A percentile compares a stretch with the other conserved stretches of the same genome.
Conservation (phyloP, 2,797 vertebrate genomes). For the Neostethus bicornis region DNA sequence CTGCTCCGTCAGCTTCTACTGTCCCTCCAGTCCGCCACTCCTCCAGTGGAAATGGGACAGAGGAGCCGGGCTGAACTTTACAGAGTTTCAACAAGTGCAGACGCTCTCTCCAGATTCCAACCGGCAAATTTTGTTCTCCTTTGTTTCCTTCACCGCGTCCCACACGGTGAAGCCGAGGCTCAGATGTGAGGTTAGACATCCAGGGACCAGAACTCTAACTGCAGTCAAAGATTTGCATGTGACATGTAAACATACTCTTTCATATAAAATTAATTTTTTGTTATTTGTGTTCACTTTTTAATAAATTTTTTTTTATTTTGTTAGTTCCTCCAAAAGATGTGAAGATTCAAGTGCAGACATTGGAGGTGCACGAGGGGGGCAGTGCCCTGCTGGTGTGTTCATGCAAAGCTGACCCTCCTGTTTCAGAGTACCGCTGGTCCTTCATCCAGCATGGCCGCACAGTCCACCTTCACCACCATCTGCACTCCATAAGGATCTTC, state of each 20-base stretch:
- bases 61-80: slow-evolving; percentile 49
- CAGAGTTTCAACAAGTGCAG: slow-evolving; percentile 15
- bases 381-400: slow-evolving; percentile 74
- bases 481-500: slow-evolving; percentile 60
- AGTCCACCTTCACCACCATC: slow-evolving; percentile 48
- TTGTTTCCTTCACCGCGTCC: slow-evolving; percentile 73
- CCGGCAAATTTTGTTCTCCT: slow-evolving; percentile 50
- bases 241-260: slow-evolving; percentile 70
- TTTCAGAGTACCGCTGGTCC: slow-evolving; percentile 76
- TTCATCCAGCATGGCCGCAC: slow-evolving; percentile 62
- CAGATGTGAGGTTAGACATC: slow-evolving; percentile 72
- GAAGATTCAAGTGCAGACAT: slow-evolving; percentile 67
- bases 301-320: neutral
- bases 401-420: slow-evolving; percentile 82
- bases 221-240: slow-evolving; percentile 67
- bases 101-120: slow-evolving; percentile 33
- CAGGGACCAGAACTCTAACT: slow-evolving; percentile 38
- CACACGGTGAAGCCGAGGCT: slow-evolving; percentile 70
- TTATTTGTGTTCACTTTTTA: neutral
- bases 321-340: slow-evolving; percentile 81
- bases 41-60: slow-evolving; percentile 76
- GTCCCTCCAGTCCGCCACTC: slow-evolving; percentile 70
- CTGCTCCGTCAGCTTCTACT: slow-evolving; percentile 75
- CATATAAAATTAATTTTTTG: neutral
- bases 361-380: slow-evolving; percentile 73